Conservation (phyloP, 2,888 invertebrate species). For the Nipponacmea schrenckii region DNA sequence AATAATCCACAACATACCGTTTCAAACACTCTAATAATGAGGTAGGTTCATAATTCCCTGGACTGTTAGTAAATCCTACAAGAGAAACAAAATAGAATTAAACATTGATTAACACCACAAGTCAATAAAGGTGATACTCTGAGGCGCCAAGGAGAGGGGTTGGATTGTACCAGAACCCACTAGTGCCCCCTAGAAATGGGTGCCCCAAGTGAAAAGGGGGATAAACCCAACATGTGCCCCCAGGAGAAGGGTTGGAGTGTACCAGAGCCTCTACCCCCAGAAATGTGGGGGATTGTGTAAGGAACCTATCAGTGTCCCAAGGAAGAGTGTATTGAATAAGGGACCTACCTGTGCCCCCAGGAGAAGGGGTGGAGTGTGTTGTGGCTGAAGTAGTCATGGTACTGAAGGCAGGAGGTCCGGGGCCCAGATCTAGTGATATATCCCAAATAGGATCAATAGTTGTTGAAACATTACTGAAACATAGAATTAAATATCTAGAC, state of each 20-base stretch:
- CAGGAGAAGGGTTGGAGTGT: too few relatives aligned
- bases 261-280: too few relatives aligned
- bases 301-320: too few relatives aligned
- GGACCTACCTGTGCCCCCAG: slow-evolving; percentile 5
- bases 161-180: too few relatives aligned
- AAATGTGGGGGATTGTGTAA: too few relatives aligned
- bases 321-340: too few relatives aligned
- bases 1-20: slow-evolving; percentile 63
- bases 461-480: slow-evolving; percentile 86
- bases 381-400: slow-evolving; percentile 13
- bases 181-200: too few relatives aligned
- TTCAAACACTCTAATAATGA: slow-evolving; percentile 90
- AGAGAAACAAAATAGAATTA: slow-evolving; percentile 12
- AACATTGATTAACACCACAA: too few relatives aligned
- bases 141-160: too few relatives aligned
- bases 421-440: slow-evolving; percentile 90
- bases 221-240: too few relatives aligned
- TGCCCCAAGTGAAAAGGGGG: too few relatives aligned
- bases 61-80: slow-evolving; percentile 59
- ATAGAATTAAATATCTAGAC: slow-evolving; percentile 22
- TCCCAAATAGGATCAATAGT: slow-evolving; percentile 99
- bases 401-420: slow-evolving; percentile 46
- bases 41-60: slow-evolving; percentile 71
- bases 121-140: too few relatives aligned
- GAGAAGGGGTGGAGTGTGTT: slow-evolving; percentile 14